Percentiles rank a stretch among this genome's conserved stretches.
Evolutionary conservation across 2,888 invertebrate species (phyloP).

Genomic region (Lithophane socia): DNA sequence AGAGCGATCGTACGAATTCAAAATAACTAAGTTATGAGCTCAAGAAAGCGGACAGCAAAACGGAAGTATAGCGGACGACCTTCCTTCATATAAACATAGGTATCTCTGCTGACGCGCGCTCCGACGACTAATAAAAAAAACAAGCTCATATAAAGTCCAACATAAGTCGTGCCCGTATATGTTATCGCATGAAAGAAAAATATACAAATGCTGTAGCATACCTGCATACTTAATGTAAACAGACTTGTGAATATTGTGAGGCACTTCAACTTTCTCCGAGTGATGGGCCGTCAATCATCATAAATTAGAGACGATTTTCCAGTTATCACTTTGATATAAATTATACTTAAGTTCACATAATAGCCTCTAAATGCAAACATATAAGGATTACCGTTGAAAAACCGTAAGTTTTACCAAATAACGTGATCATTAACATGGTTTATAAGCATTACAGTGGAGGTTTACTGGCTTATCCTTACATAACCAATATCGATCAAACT

Average conservation of each 20-base stretch:
- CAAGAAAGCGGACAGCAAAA: constrained; percentile 74
- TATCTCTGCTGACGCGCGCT: constrained; percentile 59
- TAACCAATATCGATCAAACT: background rate
- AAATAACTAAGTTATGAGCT: constrained; percentile 71
- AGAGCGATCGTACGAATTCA: constrained; percentile 70
- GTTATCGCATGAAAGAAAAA: constrained; percentile 73
- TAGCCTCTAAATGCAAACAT: constrained; percentile 15
- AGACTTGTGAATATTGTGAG: constrained; percentile 83
- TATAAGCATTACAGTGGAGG: background rate
- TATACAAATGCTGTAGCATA: constrained; percentile 73
- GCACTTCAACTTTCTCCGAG: constrained; percentile 86
- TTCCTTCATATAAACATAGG: constrained; percentile 68
- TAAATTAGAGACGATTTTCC: constrained; percentile 85
- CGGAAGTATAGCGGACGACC: constrained; percentile 75
- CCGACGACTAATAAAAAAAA: constrained; percentile 66
- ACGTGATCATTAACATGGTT: background rate
- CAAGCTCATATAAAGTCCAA: constrained; percentile 62
- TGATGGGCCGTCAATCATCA: constrained; percentile 87
- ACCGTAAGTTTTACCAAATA: background rate
- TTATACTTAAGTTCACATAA: constrained; percentile 59
- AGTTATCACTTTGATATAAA: constrained; percentile 80
- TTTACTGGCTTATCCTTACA: background rate
- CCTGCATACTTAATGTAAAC: constrained; percentile 81
- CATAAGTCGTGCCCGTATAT: constrained; percentile 66
- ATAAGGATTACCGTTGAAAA: constrained; percentile 4